Conservation (phyloP, 2,888 invertebrate genomes). For the Drosophila mulleri region DNA sequence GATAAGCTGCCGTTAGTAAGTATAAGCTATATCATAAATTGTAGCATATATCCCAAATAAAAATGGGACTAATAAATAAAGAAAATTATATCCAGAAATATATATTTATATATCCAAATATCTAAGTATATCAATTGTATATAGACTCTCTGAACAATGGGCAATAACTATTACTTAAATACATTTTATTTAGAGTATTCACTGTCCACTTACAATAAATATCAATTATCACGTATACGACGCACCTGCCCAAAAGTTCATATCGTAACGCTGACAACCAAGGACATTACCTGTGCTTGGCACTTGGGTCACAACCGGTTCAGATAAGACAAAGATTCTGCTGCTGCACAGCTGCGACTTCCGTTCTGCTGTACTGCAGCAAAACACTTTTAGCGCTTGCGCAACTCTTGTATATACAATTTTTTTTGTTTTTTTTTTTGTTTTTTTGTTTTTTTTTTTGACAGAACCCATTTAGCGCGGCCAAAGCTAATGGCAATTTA, state of each 20-base stretch:
- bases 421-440: conserved; percentile 7
- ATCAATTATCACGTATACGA: conserved; percentile 32
- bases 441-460: conserved; percentile 25
- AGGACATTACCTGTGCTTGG: conserved; percentile 55
- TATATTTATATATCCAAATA: too few relatives aligned
- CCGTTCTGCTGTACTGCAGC: conserved; percentile 58
- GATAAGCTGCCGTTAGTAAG: too few relatives aligned
- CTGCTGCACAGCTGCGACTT: conserved; percentile 55
- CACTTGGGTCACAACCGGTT: conserved; percentile 56
- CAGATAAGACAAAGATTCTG: conserved; percentile 8
- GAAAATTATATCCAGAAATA: too few relatives aligned
- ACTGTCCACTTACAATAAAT: neutral
- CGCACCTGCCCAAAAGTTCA: conserved; percentile 41
- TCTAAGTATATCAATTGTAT: too few relatives aligned
- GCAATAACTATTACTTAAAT: neutral
- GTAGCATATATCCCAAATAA: too few relatives aligned
- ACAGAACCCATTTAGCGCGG: conserved; percentile 61
- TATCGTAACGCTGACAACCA: conserved; percentile 44
- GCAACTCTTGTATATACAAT: conserved; percentile 32
- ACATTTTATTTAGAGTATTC: conserved; percentile 9
- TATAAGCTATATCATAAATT: too few relatives aligned
- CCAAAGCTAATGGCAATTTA: conserved; percentile 55
- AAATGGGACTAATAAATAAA: too few relatives aligned
- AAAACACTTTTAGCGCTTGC: conserved; percentile 47
- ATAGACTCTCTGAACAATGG: too few relatives aligned